Evolutionary conservation across 2,888 invertebrate species (phyloP).

Genomic region (Mesorhabditis spiculigera): DNA sequence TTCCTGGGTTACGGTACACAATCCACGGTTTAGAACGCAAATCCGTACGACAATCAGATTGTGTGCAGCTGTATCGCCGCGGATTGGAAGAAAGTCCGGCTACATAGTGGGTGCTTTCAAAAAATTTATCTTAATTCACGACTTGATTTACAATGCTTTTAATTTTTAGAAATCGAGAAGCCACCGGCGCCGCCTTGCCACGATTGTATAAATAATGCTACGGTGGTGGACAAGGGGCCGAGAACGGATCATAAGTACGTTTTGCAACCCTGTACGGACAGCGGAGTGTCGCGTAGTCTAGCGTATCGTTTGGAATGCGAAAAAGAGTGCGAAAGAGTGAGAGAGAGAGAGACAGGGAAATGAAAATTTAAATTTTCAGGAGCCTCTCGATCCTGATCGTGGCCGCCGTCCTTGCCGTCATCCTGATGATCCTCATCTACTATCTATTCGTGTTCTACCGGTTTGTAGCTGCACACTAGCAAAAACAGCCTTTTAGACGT

Average conservation of each 20-base stretch:
- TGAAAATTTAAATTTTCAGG: not conserved
- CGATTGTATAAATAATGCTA: conserved; percentile 1
- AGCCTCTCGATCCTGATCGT: conserved; percentile 14
- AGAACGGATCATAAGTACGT: not conserved
- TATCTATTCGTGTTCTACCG: conserved; percentile 16
- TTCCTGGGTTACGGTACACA: not conserved
- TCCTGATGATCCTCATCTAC: conserved; percentile 12
- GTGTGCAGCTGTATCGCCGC: conserved; percentile 56
- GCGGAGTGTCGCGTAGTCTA: too few relatives aligned
- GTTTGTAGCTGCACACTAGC: not conserved
- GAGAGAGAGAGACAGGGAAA: too few relatives aligned
- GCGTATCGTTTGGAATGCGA: too few relatives aligned
- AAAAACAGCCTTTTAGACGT: not conserved
- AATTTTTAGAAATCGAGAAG: conserved; percentile 10
- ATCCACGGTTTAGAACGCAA: not conserved
- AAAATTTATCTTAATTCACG: not conserved
- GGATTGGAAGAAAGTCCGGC: conserved; percentile 49
- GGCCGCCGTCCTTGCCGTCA: conserved; percentile 5
- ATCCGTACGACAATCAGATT: conserved; percentile 23
- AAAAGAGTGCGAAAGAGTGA: not conserved
- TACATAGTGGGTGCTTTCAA: conserved; percentile 20
- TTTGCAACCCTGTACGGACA: too few relatives aligned
- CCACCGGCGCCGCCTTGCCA: conserved; percentile 5
- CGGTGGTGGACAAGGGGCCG: not conserved
- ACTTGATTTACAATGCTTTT: too few relatives aligned